Evolutionary conservation across 35 echinoderm and acorn worm genomes (phyloP).

Genomic region (Apostichopus californicus): DNA sequence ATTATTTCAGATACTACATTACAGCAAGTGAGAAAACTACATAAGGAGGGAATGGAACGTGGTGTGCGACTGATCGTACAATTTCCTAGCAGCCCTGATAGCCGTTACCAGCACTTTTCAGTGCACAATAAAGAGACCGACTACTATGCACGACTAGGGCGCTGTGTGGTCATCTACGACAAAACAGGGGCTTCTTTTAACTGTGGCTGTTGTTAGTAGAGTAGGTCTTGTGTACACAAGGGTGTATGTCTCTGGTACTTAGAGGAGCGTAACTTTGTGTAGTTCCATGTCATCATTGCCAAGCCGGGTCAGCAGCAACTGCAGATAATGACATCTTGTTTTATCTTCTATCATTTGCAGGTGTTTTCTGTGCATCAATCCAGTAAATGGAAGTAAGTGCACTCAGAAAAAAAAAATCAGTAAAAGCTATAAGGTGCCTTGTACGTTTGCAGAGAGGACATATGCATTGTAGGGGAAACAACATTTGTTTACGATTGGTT

Average conservation of each 20-base stretch:
- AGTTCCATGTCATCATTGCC: too few relatives aligned
- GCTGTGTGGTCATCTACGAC: slow-evolving; percentile 23
- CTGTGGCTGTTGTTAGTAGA: slow-evolving; percentile 19
- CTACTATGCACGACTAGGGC: slow-evolving; percentile 13
- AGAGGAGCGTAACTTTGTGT: neutral
- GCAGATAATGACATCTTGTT: too few relatives aligned
- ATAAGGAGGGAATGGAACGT: neutral
- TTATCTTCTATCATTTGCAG: too few relatives aligned
- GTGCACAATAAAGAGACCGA: neutral
- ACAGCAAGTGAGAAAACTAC: neutral
- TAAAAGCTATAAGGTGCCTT: too few relatives aligned
- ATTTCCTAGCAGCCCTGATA: neutral
- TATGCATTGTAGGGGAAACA: too few relatives aligned
- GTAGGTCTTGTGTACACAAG: slow-evolving; percentile 14
- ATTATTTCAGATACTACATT: neutral
- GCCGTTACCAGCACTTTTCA: neutral
- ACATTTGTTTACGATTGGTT: too few relatives aligned
- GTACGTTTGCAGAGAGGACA: too few relatives aligned
- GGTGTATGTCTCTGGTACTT: slow-evolving; percentile 21
- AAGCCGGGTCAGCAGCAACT: too few relatives aligned
- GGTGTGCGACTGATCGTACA: neutral
- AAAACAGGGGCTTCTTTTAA: neutral
- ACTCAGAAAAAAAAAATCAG: too few relatives aligned
- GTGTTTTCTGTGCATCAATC: too few relatives aligned
- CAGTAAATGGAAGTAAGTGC: too few relatives aligned